Evolutionary conservation across 2,888 invertebrate species (phyloP).

Genomic region (Ochropleura leucogaster): DNA sequence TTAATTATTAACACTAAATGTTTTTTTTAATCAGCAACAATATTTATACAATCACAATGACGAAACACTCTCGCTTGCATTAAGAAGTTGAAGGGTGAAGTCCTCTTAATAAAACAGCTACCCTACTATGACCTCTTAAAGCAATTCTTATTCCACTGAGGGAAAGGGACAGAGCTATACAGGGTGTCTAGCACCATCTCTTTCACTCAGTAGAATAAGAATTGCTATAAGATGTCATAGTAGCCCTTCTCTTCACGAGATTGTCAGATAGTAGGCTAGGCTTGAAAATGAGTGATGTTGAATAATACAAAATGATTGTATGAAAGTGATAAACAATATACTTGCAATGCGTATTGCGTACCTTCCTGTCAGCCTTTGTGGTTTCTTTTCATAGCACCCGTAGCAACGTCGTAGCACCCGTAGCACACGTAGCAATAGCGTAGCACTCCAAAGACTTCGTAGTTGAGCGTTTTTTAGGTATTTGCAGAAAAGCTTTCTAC

Average conservation of each 20-base stretch:
- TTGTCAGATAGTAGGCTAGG: neutral
- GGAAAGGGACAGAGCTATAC: too few species aligned
- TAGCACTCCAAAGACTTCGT: neutral
- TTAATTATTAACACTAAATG: neutral
- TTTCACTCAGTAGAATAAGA: too few species aligned
- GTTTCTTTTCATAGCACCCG: neutral
- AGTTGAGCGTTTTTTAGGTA: neutral
- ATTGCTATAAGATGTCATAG: too few species aligned
- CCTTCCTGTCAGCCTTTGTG: neutral
- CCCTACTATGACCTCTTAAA: too few species aligned
- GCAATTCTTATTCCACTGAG: too few species aligned
- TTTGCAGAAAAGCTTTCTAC: neutral
- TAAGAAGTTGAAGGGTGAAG: neutral
- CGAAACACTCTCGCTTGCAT: neutral
- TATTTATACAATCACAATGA: neutral
- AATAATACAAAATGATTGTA: too few species aligned
- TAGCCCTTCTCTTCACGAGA: too few species aligned
- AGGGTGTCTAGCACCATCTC: too few species aligned
- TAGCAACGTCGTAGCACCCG: constrained; percentile 6
- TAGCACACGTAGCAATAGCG: constrained; percentile 2
- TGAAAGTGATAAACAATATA: neutral
- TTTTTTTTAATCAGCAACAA: neutral
- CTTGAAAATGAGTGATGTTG: neutral
- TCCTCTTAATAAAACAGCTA: too few species aligned
- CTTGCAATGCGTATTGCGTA: neutral